Conservation (phyloP, 2,113 vertebrate species). For the Columba livia region DNA sequence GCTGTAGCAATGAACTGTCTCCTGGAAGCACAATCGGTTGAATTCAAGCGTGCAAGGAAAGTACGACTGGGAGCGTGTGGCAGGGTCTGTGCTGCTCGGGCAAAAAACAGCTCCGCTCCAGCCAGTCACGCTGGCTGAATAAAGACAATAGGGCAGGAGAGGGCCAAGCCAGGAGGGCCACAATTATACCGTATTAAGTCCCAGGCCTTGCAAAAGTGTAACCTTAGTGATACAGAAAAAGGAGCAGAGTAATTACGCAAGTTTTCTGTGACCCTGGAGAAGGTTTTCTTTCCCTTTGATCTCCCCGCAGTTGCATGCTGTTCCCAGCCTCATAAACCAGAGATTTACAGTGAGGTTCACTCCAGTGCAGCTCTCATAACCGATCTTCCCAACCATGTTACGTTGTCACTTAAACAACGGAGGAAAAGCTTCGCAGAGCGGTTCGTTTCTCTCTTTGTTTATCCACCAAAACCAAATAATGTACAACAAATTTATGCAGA, state of each 20-base stretch:
- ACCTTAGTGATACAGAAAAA: background rate
- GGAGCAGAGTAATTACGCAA: background rate
- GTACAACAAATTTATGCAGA: background rate
- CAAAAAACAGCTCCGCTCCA: background rate
- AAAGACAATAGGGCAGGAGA: slow-evolving; percentile 31
- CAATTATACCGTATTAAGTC: background rate
- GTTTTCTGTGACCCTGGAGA: slow-evolving; percentile 31
- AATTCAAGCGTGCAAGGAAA: background rate
- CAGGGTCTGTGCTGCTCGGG: background rate
- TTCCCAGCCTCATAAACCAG: background rate
- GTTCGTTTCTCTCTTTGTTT: background rate
- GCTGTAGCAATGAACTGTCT: background rate
- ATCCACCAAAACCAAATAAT: background rate
- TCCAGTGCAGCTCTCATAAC: background rate
- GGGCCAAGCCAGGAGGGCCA: slow-evolving; percentile 26
- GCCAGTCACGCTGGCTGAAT: background rate
- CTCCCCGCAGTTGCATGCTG: slow-evolving; percentile 6
- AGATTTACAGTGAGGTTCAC: background rate
- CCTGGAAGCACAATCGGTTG: background rate
- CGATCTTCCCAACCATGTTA: background rate
- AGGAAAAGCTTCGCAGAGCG: background rate
- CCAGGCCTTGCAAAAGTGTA: slow-evolving; percentile 1
- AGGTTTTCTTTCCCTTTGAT: slow-evolving; percentile 36
- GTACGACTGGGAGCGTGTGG: background rate
- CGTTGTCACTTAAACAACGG: background rate